Evolutionary conservation across 2,888 invertebrate genomes (phyloP).

Genomic region (Timema podura): DNA sequence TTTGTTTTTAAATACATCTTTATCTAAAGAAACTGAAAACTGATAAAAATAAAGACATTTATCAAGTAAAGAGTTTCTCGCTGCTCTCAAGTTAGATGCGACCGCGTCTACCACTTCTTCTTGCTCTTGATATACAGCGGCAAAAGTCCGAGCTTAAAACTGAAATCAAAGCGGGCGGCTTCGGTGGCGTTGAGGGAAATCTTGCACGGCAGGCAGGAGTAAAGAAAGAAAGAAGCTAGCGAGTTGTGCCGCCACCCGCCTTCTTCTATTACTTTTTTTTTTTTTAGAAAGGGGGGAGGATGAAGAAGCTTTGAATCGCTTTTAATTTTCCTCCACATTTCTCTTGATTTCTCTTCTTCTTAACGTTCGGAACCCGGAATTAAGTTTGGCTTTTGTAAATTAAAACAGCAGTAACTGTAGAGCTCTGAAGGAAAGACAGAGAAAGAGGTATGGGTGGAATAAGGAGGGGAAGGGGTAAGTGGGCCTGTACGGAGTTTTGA

Average conservation of each 20-base stretch:
- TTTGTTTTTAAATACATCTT: no score
- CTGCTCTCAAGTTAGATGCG: no score
- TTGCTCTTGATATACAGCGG: not conserved
- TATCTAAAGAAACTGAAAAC: no score
- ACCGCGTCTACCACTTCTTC: no score
- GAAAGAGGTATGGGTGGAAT: not conserved
- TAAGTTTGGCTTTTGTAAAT: conserved; percentile 54
- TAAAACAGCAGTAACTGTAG: conserved; percentile 45
- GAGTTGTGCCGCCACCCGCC: not conserved
- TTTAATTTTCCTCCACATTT: conserved; percentile 53
- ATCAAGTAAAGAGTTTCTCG: no score
- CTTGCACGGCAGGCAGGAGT: conserved; percentile 1
- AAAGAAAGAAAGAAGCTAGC: not conserved
- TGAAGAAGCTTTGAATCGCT: conserved; percentile 45
- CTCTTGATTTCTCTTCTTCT: conserved; percentile 44
- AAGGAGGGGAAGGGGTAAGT: conserved; percentile 8
- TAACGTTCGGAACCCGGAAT: conserved; percentile 46
- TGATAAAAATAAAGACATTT: no score
- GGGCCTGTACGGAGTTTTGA: conserved; percentile 18
- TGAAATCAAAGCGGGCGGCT: conserved; percentile 22
- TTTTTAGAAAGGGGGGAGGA: conserved; percentile 4
- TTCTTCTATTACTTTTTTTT: conserved; percentile 21
- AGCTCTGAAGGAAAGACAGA: conserved; percentile 33
- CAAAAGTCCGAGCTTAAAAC: conserved; percentile 25
- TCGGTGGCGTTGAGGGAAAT: not conserved